Base-by-base conservation (phyloP, 2,888 invertebrate species). In the Andrena hattorfiana region DNA sequence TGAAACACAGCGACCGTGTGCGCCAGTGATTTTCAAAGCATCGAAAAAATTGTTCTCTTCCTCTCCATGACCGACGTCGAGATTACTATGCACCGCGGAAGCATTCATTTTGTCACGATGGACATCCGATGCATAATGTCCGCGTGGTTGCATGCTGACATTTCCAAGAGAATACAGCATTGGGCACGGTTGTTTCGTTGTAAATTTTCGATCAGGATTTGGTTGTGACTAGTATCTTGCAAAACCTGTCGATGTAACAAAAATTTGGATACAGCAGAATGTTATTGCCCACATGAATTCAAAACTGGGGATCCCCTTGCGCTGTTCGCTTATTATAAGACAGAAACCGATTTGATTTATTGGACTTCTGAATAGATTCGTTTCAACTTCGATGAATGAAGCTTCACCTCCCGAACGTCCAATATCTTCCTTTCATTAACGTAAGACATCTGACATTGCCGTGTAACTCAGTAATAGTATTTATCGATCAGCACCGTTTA, bases 31-130 rank as follows among this genome's bases (percentile, higher is more conserved):
- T 82, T 70, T 35, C 74, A 70, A 70, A 69, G 69, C 80, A 79
- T 81, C 51, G 79, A 59, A 77, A 72, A 83, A 81, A 83, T 83
- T 83, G 49, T 60, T 66, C 73, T 73, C 74, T 84, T 84, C 74
- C 82, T 84, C 20, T 74, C 42, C 35, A n/a, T n/a, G 56, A 28
- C 30, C 64, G 72, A 62, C 77, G 56, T 20, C 8, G 67, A 82
- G 71, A 74, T 78, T 78, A 77, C 72, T 59, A 68, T 66, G 70
- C 78, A 84, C 64, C 56, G 49, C 70, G 83, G 76, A 81, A 76
- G 67, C 71, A 83, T 83, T 83, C 77, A 76, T 76, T 71, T 81
- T 60, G 60, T 67, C 30, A 67, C 78, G 71, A 78, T 78, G 78
- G 48, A 67, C 78, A 77, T 42, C 48, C 48, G 35, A 73, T 56